phyloP scores from a whole-genome alignment of 2,113 vertebrate species.

The Entomyzon cyanotis region DNA sequence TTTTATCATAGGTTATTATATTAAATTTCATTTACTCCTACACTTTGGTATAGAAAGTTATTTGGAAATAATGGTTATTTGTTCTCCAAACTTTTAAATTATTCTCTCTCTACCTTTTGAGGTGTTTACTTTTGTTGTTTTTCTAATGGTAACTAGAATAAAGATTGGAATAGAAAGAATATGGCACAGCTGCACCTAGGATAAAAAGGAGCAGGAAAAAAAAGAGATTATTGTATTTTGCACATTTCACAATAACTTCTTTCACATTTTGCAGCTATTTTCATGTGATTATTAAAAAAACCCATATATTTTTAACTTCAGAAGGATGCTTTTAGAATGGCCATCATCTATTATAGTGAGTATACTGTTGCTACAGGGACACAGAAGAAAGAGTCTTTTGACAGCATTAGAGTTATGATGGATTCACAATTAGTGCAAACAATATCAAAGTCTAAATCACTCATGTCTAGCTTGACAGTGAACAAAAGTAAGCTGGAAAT shows the following conservation, averaged over 20 bases:
- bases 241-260: neutral
- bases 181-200: neutral
- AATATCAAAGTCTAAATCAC: neutral
- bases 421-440: neutral
- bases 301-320: neutral
- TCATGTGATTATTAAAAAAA: neutral
- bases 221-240: neutral
- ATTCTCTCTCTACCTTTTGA: neutral
- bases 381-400: neutral
- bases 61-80: neutral
- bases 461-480: neutral
- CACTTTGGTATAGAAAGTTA: neutral
- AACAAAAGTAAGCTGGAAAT: neutral
- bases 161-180: neutral
- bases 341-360: neutral
- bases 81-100: neutral
- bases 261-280: neutral
- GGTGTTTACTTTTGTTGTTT: neutral
- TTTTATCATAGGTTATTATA: neutral
- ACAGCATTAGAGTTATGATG: neutral
- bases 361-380: neutral
- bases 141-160: neutral
- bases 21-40: neutral
- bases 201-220: neutral
- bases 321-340: neutral